Evolutionary conservation across 2,797 vertebrate species (phyloP).

Genomic region (Hoplostethus atlanticus): DNA sequence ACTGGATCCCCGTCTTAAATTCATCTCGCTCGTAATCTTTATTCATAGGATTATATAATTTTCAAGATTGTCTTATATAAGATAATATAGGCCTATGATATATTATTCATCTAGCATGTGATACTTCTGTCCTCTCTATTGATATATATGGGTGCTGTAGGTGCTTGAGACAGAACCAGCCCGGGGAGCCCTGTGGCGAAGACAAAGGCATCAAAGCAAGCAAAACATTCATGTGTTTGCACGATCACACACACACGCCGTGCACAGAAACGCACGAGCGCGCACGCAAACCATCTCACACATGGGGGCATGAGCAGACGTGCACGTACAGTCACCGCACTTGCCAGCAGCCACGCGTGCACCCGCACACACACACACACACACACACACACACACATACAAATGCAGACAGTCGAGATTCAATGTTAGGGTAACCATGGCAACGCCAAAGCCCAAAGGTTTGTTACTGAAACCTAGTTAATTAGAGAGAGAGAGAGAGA

Average conservation of each 20-base stretch:
- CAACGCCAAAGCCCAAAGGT: conserved; percentile 85
- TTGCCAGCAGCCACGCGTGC: conserved; percentile 32
- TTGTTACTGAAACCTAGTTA: conserved; percentile 88
- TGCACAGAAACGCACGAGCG: background rate
- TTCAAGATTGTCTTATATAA: conserved; percentile 51
- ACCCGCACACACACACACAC: conserved; percentile 30
- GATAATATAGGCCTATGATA: conserved; percentile 44
- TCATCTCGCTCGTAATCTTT: conserved; percentile 48
- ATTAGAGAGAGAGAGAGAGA: conserved; percentile 76
- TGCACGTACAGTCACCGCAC: conserved; percentile 43
- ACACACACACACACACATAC: conserved; percentile 48
- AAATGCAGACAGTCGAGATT: conserved; percentile 66
- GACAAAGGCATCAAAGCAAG: conserved; percentile 74
- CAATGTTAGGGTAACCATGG: conserved; percentile 85
- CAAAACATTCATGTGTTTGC: conserved; percentile 68
- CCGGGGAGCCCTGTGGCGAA: conserved; percentile 40
- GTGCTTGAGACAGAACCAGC: conserved; percentile 58
- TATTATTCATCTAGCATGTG: conserved; percentile 53
- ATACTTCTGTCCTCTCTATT: conserved; percentile 35
- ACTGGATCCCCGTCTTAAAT: conserved; percentile 6
- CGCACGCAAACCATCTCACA: background rate
- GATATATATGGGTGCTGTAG: conserved; percentile 19
- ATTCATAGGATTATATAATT: conserved; percentile 57
- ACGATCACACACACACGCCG: conserved; percentile 48
- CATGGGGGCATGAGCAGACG: conserved; percentile 11